Base-by-base conservation (phyloP, 2,797 vertebrate genomes). In the Garrulus glandarius region DNA sequence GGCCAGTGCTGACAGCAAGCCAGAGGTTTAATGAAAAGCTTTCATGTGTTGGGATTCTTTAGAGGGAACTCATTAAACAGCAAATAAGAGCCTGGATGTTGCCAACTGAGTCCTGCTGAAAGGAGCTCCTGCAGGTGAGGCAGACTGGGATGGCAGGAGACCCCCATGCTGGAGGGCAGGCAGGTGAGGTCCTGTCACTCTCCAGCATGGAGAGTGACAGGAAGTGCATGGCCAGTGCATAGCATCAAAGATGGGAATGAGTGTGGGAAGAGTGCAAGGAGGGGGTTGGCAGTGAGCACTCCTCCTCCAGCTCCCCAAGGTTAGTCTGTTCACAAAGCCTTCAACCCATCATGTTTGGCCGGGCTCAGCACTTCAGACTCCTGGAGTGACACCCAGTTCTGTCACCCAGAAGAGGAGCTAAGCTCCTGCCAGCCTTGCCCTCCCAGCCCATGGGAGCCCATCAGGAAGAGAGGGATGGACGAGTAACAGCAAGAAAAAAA, bases 261-360 rank as follows among this genome's bases (percentile, higher is more conserved):
- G 26, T 26, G 13, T 2, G 1, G 70, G 32, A 69, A 53, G 63
- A 29, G 23, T 26, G n/a, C 2, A 5, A 7, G 37, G 4, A 0
- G 11, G 12, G 1, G 26, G 21, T n/a, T 60, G 43, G 13, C 55
- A 57, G 24, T 3, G 4, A 61, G n/a, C 14, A n/a, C 26, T 19
- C 36, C 30, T 55, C 26, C 8, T 8, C 26, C 57, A 22, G 4
- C 0, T 56, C 34, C 24, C 18, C 44, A 20, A 5, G 4, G 1
- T 67, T 46, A 13, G 16, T 43, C 22, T 70, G 3, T 39, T 55
- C 61, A 77, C 56, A 50, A 34, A 5, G 13, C 34, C 34, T 47
- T 36, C 10, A 8, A 23, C 21, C 19, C 36, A 21, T 24, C 5
- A 4, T 7, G 5, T 32, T 23, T 0, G 1, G 13, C 36, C 2